Percentiles rank a stretch among this genome's conserved stretches.
Evolutionary conservation across 2,797 vertebrate species (phyloP).

Genomic region (Brachymystax lenok): DNA sequence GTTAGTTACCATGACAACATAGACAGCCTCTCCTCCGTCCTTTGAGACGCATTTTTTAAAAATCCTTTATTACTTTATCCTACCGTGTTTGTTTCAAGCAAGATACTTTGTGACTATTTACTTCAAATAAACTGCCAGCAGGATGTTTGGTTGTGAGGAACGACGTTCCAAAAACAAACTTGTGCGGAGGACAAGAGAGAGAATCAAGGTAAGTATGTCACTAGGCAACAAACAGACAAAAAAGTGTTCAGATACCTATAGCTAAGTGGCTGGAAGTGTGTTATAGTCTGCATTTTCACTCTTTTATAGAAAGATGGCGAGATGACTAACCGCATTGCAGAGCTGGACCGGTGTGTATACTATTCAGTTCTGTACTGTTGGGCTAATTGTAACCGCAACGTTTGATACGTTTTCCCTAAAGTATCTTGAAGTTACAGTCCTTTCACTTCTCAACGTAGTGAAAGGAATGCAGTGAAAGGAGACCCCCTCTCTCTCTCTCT

Average conservation of each 20-base stretch:
- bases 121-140: slow-evolving; percentile 1
- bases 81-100: background rate
- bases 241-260: background rate
- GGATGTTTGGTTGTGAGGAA: slow-evolving; percentile 30
- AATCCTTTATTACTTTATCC: background rate
- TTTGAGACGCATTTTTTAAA: background rate
- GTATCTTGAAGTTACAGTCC: background rate
- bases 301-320: slow-evolving; percentile 36
- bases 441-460: background rate
- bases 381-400: background rate
- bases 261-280: background rate
- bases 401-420: background rate
- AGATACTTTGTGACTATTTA: background rate
- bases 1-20: slow-evolving; percentile 10
- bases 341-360: slow-evolving; percentile 41
- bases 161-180: slow-evolving; percentile 22
- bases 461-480: too few species aligned
- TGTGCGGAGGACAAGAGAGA: slow-evolving; percentile 34
- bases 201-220: slow-evolving; percentile 27
- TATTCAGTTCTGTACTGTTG: background rate
- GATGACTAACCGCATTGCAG: slow-evolving; percentile 22
- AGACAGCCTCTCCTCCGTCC: background rate
- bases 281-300: background rate
- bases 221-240: background rate
- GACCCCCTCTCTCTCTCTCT: background rate